Evolutionary conservation across 2,888 invertebrate species (phyloP), one percentile per base, ranked within the genome.

Genomic region (Ecliptopera silaceata): DNA sequence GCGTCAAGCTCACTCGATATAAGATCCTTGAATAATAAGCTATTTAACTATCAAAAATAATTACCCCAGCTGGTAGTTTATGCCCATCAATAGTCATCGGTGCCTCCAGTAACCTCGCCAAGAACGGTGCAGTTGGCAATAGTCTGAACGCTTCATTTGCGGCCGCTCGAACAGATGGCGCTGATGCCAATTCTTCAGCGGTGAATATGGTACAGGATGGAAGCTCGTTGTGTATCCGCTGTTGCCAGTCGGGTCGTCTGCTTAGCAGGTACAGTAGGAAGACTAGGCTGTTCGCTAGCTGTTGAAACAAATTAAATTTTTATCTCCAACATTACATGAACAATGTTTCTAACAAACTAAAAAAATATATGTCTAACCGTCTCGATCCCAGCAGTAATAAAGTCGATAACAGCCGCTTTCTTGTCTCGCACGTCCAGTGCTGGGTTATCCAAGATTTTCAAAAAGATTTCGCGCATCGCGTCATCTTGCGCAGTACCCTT

Each of bases 361-460:
- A 4, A 22, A 22, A 22, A 4, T 22, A 4, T 6, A 4, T 5
- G 10, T 29, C 84, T 86, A 80, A 97, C 95, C 76, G 97, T 97
- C 80, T 96, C 96, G 74, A 97, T 97, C 43, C 97, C 97, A 31
- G 97, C 96, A 5, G 96, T 95, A 69, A 97, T 95, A 72, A 97
- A 96, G 84, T 97, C 97, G 41, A 97, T 95, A 49, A 97, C 94
- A 0, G 96, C 96, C 0, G 96, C 95, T 74, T 95, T 96, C 82
- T 97, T 96, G 75, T 97, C 97, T 46, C 95, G 90, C 72, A 94
- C 93, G 72, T 97, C 96, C 41, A 97, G 86, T 58, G 93, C 93
- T 22, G 94, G 93, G 42, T 95, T 94, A 36, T 93, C 92, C 42
- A 97, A 84, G 57, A 97, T 95, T 55, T 94, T 95, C 54, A 95